Base-by-base conservation (phyloP, 2,797 vertebrate species). In the Sciurus carolinensis region DNA sequence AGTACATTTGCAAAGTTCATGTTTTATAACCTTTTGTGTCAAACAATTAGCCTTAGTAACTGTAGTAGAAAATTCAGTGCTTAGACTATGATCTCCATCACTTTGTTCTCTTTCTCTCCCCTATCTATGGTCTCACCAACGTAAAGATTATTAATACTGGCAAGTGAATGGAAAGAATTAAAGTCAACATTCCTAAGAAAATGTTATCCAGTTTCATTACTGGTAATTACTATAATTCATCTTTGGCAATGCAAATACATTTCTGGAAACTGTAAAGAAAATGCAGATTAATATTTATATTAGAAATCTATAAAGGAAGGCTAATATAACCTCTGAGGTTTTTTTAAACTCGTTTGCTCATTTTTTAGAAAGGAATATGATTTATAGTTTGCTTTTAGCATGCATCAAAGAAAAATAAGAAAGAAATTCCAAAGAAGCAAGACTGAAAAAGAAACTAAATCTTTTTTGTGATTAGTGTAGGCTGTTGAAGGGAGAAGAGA, bases 211-310 rank as follows among this genome's bases (percentile, higher is more conserved):
- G 71, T 94, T 95, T 84, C 39, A 94, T 72, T 72, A 52, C 42
- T 84, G 71, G 3, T 62, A 62, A 95, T 96, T 94, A 71, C 69
- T 87, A 54, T 66, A 88, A 86, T 59, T 57, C 50, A 95, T 57
- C 59, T 76, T 94, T 95, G 13, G 15, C 89, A 85, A 86, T 80
- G 9, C 2, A 95, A 84, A 82, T 92, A 66, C 36, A 30, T 77
- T 96, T 82, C 73, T 95, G 26, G 36, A 97, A 95, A 93, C 77
- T 71, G 6, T 26, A 88, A 93, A 96, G 77, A 90, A 94, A 81
- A 17, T 91, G 11, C 15, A 84, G 30, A 88, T 67, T 92, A 92
- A 93, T 22, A 79, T 64, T 73, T 93, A 96, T 90, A 95, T 57
- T 67, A 85, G 94, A 85, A 91, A 82, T 47, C 59, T 73, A 57